A percentile compares a stretch with the other conserved stretches of the same genome.
Evolutionary conservation across 2,888 invertebrate genomes (phyloP).

Genomic region (Ophonus ardosiacus): DNA sequence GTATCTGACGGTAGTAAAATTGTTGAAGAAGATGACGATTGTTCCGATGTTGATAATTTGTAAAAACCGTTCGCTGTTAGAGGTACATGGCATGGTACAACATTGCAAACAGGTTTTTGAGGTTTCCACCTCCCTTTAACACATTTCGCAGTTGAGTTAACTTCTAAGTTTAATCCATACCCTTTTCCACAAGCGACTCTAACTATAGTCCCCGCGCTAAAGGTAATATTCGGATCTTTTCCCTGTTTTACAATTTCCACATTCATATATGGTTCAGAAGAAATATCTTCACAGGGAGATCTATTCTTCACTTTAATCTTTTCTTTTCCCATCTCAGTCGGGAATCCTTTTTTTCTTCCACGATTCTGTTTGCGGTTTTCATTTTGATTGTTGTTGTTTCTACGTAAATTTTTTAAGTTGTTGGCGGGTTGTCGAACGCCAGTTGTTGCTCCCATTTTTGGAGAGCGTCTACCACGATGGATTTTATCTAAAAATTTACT

Average conservation of each 20-base stretch:
- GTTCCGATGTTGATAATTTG: constrained; percentile 76
- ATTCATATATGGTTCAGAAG: constrained; percentile 82
- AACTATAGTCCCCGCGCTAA: constrained; percentile 87
- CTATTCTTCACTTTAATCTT: constrained; percentile 70
- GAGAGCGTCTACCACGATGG: constrained; percentile 49
- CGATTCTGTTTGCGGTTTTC: constrained; percentile 68
- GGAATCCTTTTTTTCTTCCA: constrained; percentile 69
- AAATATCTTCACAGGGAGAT: constrained; percentile 83
- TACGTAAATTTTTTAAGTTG: constrained; percentile 59
- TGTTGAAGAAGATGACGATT: constrained; percentile 68
- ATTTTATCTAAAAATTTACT: constrained; percentile 5
- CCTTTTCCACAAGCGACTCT: constrained; percentile 87
- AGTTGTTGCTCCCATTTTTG: constrained; percentile 61
- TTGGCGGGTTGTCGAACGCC: constrained; percentile 55
- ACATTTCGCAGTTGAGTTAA: constrained; percentile 88
- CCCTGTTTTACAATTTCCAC: constrained; percentile 85
- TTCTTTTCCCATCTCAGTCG: constrained; percentile 30
- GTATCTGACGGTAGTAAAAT: constrained; percentile 71
- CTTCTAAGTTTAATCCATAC: constrained; percentile 84
- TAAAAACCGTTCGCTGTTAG: constrained; percentile 84
- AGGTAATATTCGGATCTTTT: constrained; percentile 83
- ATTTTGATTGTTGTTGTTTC: constrained; percentile 64
- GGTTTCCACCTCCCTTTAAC: constrained; percentile 92
- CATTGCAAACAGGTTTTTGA: constrained; percentile 87
- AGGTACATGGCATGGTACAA: constrained; percentile 86